Percentiles rank a stretch among this genome's conserved stretches.
These are phyloP conservation scores for Echinarachnius parma DNA, from an alignment of 53 echinoderm and acorn worm species.

Conservation along the genomic window DNA sequence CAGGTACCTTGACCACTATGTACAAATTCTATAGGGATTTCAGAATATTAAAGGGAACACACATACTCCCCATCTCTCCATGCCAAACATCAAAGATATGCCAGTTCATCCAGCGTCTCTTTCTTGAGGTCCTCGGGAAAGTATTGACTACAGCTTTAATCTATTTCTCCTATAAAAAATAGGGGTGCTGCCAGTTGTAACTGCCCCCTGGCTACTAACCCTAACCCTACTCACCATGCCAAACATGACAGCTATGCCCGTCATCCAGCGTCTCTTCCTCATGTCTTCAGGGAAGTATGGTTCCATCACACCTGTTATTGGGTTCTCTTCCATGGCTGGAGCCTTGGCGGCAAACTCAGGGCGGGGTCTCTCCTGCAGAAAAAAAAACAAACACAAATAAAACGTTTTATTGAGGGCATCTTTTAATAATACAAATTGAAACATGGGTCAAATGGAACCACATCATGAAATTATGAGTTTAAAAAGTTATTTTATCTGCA, in stretches of 20 bases:
- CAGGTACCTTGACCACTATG: too few relatives aligned
- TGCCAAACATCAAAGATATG: conserved; percentile 13
- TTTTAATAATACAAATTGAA: too few relatives aligned
- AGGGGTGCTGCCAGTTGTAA: too few relatives aligned
- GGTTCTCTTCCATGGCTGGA: conserved; percentile 94
- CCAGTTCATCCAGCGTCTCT: conserved; percentile 6
- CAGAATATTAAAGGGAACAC: too few relatives aligned
- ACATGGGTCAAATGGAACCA: too few relatives aligned
- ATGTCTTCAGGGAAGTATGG: conserved; percentile 97
- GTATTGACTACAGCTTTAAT: conserved; percentile 8
- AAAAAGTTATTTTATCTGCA: not conserved
- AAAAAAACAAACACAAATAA: too few relatives aligned
- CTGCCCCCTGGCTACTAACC: too few relatives aligned
- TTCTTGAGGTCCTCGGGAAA: conserved; percentile 20
- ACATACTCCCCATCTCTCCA: not conserved
- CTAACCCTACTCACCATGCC: conserved; percentile 88
- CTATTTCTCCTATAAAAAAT: not conserved
- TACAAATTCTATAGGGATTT: too few relatives aligned
- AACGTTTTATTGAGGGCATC: too few relatives aligned
- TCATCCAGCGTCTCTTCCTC: conserved; percentile 84
- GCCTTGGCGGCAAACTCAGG: conserved; percentile 96
- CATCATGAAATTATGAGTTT: too few relatives aligned
- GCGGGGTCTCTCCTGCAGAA: conserved; percentile 70
- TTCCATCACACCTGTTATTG: conserved; percentile 94
- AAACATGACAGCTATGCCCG: conserved; percentile 81